phyloP scores from a whole-genome alignment of 2,113 vertebrate genomes.

The Macaca mulatta region DNA sequence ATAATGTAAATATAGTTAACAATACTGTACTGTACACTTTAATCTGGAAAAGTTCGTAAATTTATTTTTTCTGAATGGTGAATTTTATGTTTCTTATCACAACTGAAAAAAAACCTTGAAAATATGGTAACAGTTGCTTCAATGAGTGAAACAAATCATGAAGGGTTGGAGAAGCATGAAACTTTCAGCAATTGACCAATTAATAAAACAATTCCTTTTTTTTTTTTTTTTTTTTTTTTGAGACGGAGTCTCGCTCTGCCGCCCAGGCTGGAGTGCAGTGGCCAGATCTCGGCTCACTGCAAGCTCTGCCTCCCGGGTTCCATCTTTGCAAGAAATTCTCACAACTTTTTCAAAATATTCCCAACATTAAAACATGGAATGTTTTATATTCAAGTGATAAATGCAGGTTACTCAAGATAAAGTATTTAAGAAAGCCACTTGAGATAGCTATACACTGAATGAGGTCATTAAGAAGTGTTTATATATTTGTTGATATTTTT shows the following conservation, averaged over 20 bases:
- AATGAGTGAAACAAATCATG: background rate
- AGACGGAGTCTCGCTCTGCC: no score
- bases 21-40: background rate
- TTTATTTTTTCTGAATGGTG: background rate
- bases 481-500: background rate
- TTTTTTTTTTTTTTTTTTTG: no score
- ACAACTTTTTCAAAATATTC: background rate
- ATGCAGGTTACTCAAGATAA: background rate
- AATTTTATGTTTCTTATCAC: background rate
- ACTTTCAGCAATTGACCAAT: background rate
- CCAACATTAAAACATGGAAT: background rate
- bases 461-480: background rate
- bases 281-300: no score
- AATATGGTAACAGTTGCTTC: background rate
- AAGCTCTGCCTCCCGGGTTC: no score
- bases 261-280: no score
- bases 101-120: background rate
- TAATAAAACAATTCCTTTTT: background rate
- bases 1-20: background rate
- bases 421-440: constrained; percentile 8
- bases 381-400: background rate
- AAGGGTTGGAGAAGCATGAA: background rate
- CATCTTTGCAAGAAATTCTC: background rate
- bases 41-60: background rate
- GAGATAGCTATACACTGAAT: background rate